Conservation (phyloP, 2,888 invertebrate genomes). For the Chelonus formosanus region DNA sequence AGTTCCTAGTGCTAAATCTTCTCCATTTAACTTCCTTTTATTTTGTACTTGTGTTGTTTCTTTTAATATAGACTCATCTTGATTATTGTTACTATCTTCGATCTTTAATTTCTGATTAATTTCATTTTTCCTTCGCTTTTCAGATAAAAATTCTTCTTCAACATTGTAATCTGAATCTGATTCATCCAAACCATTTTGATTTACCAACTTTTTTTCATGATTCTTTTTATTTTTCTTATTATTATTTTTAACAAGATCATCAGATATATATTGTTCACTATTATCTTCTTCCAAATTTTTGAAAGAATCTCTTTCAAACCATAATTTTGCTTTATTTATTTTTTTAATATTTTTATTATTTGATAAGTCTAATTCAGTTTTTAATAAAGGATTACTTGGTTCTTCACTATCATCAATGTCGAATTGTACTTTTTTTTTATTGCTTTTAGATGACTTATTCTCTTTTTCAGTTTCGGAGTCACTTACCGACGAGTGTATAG, state of each 20-base stretch:
- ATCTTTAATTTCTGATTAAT: conserved; percentile 69
- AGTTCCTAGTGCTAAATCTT: conserved; percentile 92
- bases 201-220: conserved; percentile 42
- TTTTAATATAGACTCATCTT: conserved; percentile 40
- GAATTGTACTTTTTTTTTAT: conserved; percentile 40
- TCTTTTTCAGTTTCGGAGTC: conserved; percentile 71
- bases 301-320: conserved; percentile 88
- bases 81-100: conserved; percentile 67
- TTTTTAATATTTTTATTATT: conserved; percentile 77
- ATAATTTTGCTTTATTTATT: conserved; percentile 81
- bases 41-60: conserved; percentile 69
- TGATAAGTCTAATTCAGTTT: conserved; percentile 80
- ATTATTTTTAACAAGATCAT: conserved; percentile 76
- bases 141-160: conserved; percentile 43
- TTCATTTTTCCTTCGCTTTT: conserved; percentile 53
- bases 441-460: conserved; percentile 32
- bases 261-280: conserved; percentile 78
- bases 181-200: too few relatives aligned
- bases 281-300: conserved; percentile 82
- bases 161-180: conserved; percentile 67
- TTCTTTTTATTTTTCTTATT: conserved; percentile 57
- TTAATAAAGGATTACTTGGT: conserved; percentile 67
- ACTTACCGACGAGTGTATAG: conserved; percentile 52
- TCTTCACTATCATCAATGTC: conserved; percentile 42
- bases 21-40: conserved; percentile 79